Evolutionary conservation across 2,113 vertebrate species (phyloP).

Genomic region (Saguinus imperator): DNA sequence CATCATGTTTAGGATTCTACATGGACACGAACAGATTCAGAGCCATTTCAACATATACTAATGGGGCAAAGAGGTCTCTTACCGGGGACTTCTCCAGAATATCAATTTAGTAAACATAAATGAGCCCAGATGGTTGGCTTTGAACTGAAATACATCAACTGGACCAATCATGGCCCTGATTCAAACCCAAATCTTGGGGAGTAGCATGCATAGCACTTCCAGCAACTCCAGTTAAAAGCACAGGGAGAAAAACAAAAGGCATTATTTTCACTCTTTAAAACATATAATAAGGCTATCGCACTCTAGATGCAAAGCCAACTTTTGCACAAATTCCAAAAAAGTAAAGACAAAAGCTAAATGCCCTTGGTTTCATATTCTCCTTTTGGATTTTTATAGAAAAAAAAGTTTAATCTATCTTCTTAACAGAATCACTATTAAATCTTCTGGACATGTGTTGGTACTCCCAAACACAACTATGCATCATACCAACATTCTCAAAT

Average conservation of each 20-base stretch:
- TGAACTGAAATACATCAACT: background rate
- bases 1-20: background rate
- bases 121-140: background rate
- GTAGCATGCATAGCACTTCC: accelerated
- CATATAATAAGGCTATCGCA: background rate
- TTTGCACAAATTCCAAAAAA: background rate
- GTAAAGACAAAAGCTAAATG: background rate
- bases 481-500: background rate
- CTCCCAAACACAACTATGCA: background rate
- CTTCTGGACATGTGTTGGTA: background rate
- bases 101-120: background rate
- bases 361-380: background rate
- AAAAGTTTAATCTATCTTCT: background rate
- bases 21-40: background rate
- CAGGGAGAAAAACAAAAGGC: background rate
- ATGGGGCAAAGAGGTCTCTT: background rate
- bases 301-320: background rate
- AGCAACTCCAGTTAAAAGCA: background rate
- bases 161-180: background rate
- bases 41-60: background rate
- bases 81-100: background rate
- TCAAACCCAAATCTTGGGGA: background rate
- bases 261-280: background rate
- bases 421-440: background rate
- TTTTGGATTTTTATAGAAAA: background rate